These are phyloP conservation scores for Ara ararauna DNA, from an alignment of 2,797 vertebrate species.

Conservation along the genomic window DNA sequence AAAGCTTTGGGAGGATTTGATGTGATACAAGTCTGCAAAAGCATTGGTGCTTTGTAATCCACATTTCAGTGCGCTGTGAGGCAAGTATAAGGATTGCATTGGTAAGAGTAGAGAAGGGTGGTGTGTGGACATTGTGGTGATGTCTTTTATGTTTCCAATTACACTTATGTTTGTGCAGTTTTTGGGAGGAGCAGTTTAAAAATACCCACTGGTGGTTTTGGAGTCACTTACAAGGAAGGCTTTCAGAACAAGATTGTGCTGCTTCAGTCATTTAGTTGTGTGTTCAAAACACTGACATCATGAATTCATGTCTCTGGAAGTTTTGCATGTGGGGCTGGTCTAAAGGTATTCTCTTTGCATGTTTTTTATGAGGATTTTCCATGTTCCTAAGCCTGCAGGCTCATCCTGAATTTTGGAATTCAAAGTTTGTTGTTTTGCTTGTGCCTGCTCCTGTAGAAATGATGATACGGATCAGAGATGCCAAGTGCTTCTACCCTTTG, in stretches of 20 bases:
- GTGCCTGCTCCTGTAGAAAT: neutral
- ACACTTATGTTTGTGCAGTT: neutral
- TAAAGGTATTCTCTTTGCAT: neutral
- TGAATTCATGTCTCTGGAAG: neutral
- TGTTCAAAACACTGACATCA: neutral
- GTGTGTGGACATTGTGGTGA: neutral
- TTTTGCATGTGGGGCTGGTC: neutral
- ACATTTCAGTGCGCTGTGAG: neutral
- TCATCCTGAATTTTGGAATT: neutral
- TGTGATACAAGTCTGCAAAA: neutral
- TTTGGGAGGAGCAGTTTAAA: neutral
- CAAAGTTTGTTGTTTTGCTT: neutral
- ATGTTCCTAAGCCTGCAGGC: neutral
- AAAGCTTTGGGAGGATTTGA: neutral
- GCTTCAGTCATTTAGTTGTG: neutral
- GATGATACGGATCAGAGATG: neutral
- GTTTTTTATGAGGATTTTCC: neutral
- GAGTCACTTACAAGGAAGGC: neutral
- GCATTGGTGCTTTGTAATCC: neutral
- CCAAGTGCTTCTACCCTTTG: neutral
- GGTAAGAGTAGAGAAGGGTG: neutral
- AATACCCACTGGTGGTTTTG: neutral
- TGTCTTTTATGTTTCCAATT: neutral
- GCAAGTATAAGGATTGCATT: neutral
- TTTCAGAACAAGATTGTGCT: neutral